A percentile compares a stretch with the other conserved stretches of the same genome.
Conservation (phyloP, 2,888 invertebrate species). For the Anoplius nigerrimus region DNA sequence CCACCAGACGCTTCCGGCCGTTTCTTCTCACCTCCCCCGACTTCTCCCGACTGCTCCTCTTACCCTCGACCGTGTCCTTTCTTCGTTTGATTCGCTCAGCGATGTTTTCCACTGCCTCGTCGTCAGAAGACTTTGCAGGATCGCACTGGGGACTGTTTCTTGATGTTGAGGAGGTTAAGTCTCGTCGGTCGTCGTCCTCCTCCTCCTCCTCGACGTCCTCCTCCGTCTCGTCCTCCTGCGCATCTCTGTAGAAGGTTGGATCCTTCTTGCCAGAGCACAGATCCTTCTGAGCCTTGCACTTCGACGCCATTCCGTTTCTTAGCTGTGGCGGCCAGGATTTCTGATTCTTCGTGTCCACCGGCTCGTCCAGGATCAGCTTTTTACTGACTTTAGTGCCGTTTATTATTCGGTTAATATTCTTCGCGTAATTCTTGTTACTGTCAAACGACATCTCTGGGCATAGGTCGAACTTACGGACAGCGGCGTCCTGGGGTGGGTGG, state of each 20-base stretch:
- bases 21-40: slow-evolving; percentile 29
- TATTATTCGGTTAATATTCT: slow-evolving; percentile 57
- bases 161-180: background rate
- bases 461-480: slow-evolving; percentile 51
- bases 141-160: too few species aligned
- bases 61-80: slow-evolving; percentile 56
- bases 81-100: slow-evolving; percentile 71
- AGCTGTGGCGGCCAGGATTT: slow-evolving; percentile 46
- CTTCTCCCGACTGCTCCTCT: slow-evolving; percentile 11
- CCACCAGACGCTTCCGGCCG: slow-evolving; percentile 30
- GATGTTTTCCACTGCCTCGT: slow-evolving; percentile 65
- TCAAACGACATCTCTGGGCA: slow-evolving; percentile 61
- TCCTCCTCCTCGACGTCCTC: background rate
- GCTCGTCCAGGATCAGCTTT: slow-evolving; percentile 56
- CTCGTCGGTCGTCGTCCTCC: background rate
- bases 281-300: slow-evolving; percentile 43
- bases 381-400: slow-evolving; percentile 68
- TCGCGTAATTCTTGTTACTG: slow-evolving; percentile 69
- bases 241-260: background rate
- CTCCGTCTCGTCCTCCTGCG: background rate
- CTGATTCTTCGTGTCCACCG: slow-evolving; percentile 32
- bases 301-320: slow-evolving; percentile 48
- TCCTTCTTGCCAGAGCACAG: slow-evolving; percentile 35
- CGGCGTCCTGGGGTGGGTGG: slow-evolving; percentile 46
- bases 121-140: slow-evolving; percentile 20